Evolutionary conservation across 1,140 invertebrate species (phyloP).

Genomic region (Cydia amplana): DNA sequence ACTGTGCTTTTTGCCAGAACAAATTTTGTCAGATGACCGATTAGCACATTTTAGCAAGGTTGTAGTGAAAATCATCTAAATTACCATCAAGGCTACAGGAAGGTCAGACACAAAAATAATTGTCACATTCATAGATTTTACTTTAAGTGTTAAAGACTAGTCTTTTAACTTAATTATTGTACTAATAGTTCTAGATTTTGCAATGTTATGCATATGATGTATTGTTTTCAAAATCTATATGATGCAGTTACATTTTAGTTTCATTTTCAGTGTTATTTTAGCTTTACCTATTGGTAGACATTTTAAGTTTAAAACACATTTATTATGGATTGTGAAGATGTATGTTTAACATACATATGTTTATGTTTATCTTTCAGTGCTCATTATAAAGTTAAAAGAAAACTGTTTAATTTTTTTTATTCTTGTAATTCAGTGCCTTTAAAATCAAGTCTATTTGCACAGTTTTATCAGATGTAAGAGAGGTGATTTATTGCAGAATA

Average conservation of each 20-base stretch:
- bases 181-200: background rate
- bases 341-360: background rate
- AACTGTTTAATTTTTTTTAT: no score
- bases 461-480: no score
- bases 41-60: slow-evolving; percentile 10
- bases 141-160: background rate
- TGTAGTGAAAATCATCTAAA: background rate
- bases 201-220: background rate
- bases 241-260: background rate
- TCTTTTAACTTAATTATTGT: background rate
- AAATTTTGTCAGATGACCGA: slow-evolving; percentile 9
- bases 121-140: background rate
- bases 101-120: slow-evolving; percentile 13
- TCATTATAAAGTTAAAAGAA: background rate
- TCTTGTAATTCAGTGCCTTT: no score
- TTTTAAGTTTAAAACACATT: slow-evolving; percentile 8
- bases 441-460: no score
- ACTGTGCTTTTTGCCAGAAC: background rate
- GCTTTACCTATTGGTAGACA: background rate
- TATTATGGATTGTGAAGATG: slow-evolving; percentile 19
- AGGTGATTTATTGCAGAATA: background rate
- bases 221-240: background rate
- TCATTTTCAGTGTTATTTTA: background rate
- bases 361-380: background rate
- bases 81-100: slow-evolving; percentile 14